Conservation (phyloP, 2,888 invertebrate species). For the Campaea margaritaria region DNA sequence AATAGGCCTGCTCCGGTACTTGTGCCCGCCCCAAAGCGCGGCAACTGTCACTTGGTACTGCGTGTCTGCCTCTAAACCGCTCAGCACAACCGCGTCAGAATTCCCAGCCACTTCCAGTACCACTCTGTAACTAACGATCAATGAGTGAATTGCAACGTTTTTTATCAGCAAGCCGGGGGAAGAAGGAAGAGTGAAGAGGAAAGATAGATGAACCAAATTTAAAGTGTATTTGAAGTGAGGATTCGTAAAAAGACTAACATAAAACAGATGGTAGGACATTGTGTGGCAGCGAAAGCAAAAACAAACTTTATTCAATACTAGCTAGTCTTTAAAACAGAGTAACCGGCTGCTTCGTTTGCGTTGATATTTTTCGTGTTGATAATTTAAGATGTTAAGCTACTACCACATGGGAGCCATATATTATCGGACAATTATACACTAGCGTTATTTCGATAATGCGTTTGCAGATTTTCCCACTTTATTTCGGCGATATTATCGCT, state of each 20-base stretch:
- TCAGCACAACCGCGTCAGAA: constrained; percentile 93
- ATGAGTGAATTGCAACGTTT: constrained; percentile 86
- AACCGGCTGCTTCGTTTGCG: too few relatives aligned
- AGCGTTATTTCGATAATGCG: too few relatives aligned
- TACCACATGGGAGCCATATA: too few relatives aligned
- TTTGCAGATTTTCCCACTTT: too few relatives aligned
- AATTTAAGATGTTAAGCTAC: too few relatives aligned
- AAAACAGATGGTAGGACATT: constrained; percentile 5
- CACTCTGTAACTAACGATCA: constrained; percentile 95
- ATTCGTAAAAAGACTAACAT: constrained; percentile 10
- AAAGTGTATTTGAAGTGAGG: constrained; percentile 10
- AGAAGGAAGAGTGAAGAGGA: constrained; percentile 59
- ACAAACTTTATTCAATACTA: too few relatives aligned
- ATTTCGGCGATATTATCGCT: too few relatives aligned
- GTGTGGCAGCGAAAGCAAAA: constrained; percentile 4
- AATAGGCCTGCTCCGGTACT: constrained; percentile 93
- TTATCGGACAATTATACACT: too few relatives aligned
- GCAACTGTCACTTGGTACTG: constrained; percentile 95
- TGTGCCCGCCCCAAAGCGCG: constrained; percentile 92
- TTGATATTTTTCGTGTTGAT: too few relatives aligned
- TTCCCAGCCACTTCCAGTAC: constrained; percentile 95
- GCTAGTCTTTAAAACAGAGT: background rate
- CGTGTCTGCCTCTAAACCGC: constrained; percentile 92
- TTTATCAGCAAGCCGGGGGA: constrained; percentile 61
- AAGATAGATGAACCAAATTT: constrained; percentile 35